A percentile compares a stretch with the other conserved stretches of the same genome.
These are phyloP conservation scores for Drosophila tanythrix DNA, from an alignment of 2,888 invertebrate species.

Conservation along the genomic window DNA sequence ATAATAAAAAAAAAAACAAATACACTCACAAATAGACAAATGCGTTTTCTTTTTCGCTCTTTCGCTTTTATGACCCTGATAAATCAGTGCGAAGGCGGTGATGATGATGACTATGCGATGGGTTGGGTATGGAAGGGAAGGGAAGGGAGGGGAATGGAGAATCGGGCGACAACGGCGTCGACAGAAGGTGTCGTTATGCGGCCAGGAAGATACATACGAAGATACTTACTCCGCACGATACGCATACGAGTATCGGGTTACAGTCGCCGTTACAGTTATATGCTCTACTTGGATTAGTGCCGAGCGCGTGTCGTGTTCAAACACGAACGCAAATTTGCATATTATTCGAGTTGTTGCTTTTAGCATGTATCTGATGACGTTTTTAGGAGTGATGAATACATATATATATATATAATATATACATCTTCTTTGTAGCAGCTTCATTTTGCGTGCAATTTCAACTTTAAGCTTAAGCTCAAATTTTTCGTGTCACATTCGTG, in stretches of 20 bases:
- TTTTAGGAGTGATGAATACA: not conserved
- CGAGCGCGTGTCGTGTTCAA: conserved; percentile 20
- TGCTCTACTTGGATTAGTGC: conserved; percentile 11
- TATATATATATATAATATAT: not conserved
- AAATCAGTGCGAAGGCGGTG: conserved; percentile 48
- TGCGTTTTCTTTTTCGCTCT: conserved; percentile 32
- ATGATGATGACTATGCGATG: not conserved
- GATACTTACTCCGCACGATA: conserved; percentile 16
- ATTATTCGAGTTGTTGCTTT: not conserved
- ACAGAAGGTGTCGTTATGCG: conserved; percentile 61
- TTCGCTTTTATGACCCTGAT: conserved; percentile 47
- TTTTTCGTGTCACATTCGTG: not conserved
- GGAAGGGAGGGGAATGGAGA: not conserved
- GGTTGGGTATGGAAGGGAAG: too few relatives aligned
- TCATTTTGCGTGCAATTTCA: not conserved
- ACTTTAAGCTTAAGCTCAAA: not conserved
- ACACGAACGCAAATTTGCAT: not conserved
- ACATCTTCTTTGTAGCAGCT: not conserved
- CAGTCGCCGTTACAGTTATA: conserved; percentile 33
- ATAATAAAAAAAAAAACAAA: conserved; percentile 21
- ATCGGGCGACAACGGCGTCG: conserved; percentile 41
- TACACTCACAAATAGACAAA: conserved; percentile 53
- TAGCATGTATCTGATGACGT: not conserved
- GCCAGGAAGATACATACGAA: conserved; percentile 41
- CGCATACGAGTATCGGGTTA: conserved; percentile 44